Base-by-base conservation (phyloP, 2,113 vertebrate genomes). In the Perognathus longimembris region DNA sequence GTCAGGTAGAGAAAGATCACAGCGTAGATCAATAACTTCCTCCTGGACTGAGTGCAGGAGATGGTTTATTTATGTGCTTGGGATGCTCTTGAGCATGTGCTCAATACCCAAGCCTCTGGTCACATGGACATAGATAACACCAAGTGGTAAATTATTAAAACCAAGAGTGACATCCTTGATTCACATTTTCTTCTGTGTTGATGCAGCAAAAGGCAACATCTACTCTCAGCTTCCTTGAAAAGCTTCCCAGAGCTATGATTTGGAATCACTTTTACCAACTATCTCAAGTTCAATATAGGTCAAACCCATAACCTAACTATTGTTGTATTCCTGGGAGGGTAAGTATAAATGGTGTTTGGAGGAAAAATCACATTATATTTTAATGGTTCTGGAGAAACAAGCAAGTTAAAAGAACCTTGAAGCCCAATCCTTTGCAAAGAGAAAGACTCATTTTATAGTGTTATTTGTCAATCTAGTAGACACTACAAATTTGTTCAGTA, bases 21-120 rank as follows among this genome's bases (percentile, higher is more conserved):
- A 91, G 59, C 34, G 21, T 30, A 87, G 87, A 96, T 95, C 94
- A 85, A 89, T 96, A 96, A 61, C 84, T 76, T 7, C 42, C 45
- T 87, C 64, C 54, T 70, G 36, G 24, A 50, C 69, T 74, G 28
- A 95, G 89, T 92, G 85, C 40, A 54, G 78, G 76, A 83, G 86
- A 95, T 95, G 73, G 80, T 91, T 96, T 97, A 96, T 97, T 96
- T 92, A 94, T 95, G 91, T 73, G 81, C 70, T 69, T 92, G 87
- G 75, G 64, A 75, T 91, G 67, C 32, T 85, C 42, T 61, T 89
- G 95, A 91, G 34, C 90, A 50, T 20, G 8, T 64, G 26, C 63
- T 80, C 34, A 64, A 10, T 92, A 76, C 78, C 71, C 74, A 69
- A 54, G 40, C 26, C 85, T 90, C 40, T 75, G 61, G 70, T 92